Base-by-base conservation (phyloP, 2,888 invertebrate species). In the Metallyticus violacea region DNA sequence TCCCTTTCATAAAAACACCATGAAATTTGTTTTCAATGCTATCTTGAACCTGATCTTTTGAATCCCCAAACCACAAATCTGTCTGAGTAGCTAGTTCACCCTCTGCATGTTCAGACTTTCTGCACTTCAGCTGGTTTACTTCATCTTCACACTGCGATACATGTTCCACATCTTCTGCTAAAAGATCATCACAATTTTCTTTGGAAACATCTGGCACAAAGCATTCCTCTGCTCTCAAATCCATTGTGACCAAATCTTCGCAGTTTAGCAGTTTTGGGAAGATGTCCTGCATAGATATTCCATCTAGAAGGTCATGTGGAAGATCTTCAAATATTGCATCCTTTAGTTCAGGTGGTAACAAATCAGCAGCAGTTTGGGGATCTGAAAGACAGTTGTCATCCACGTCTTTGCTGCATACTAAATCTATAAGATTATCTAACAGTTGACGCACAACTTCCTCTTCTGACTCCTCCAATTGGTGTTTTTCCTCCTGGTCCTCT, bases 261-360 rank as follows among this genome's bases (percentile, higher is more conserved):
- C 95, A 95, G 93, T 94, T 94, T 93, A 94, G 94, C 87, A 94
- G 91, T 90, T 95, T 95, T 25, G 95, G 95, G 89, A 97, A 96
- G 89, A 97, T 97, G 90, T 97, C 97, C 91, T 97, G 95, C 94
- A 97, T 96, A 1, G 96, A 97, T 90, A 97, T 96, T 9, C 97
- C 96, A 91, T 97, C 97, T 29, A 97, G 92, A 85, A 97, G 92
- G 90, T 97, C 97, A 89, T 96, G 96, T 29, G 97, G 96, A 29
- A 97, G 92, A 90, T 97, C 97, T 92, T 97, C 96, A 90, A 97
- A 96, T 90, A 97, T 97, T 9, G 97, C 97, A 90, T 97, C 97
- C 90, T 97, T 96, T 3, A 97, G 93, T 92, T 97, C 97, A 0
- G 97, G 97, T n/a, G 97, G 96, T 85, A 97, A 91, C 9, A 97